A percentile compares a stretch with the other conserved stretches of the same genome.
Evolutionary conservation across 1,140 invertebrate species (phyloP).

Genomic region (Drosophila kikkawai): DNA sequence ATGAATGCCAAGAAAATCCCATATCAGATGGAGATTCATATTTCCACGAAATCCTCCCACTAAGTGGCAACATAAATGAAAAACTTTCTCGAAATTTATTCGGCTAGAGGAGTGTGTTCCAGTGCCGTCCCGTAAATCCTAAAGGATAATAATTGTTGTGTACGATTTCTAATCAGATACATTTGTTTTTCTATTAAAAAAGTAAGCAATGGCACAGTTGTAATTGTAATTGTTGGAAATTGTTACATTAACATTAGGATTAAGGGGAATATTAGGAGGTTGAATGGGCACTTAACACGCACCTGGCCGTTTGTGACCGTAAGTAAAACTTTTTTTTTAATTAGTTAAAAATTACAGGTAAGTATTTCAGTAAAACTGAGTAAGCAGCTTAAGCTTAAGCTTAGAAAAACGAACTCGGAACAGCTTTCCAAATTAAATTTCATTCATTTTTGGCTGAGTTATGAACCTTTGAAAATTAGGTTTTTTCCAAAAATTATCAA

Average conservation of each 20-base stretch:
- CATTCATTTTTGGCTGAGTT: too few species aligned
- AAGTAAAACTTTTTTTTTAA: too few species aligned
- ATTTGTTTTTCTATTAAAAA: neutral
- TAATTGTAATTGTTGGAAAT: neutral
- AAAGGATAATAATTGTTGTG: neutral
- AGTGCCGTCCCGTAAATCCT: neutral
- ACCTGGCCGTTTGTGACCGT: too few species aligned
- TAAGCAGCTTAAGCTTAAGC: too few species aligned
- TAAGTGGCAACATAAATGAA: neutral
- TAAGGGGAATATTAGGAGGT: neutral
- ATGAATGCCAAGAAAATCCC: neutral
- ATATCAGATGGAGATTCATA: neutral
- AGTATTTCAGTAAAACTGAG: too few species aligned
- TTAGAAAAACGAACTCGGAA: too few species aligned
- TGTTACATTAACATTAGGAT: neutral
- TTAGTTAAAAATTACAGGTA: too few species aligned
- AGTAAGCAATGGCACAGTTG: neutral
- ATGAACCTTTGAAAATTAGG: too few species aligned
- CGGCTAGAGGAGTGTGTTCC: neutral
- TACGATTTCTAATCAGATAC: neutral
- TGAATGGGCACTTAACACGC: too few species aligned
- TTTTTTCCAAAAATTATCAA: too few species aligned
- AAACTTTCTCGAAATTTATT: neutral
- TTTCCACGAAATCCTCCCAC: neutral
- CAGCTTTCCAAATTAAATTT: too few species aligned